Base-by-base conservation (phyloP, 2,888 invertebrate genomes). In the Caenorhabditis sinica region DNA sequence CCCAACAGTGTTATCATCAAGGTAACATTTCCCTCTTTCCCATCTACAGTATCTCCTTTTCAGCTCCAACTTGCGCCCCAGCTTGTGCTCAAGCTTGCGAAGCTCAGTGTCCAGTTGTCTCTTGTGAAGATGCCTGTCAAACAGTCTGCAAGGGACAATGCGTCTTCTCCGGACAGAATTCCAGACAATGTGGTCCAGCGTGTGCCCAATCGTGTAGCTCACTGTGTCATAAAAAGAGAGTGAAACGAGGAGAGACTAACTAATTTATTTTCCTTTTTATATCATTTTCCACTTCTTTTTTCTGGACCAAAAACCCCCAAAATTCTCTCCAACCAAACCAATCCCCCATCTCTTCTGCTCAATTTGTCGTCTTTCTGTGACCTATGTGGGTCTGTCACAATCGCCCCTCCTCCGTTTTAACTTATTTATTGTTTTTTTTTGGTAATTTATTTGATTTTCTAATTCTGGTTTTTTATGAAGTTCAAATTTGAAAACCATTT, bases 81-180 rank as follows among this genome's bases (percentile, higher is more conserved):
- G 81, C 82, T 9, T 88, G 88, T 84, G 86, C 86, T 11, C 72
- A 82, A 60, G 76, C 84, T 0, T 88, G 88, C 40, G 88, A 88
- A 49, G 58, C 83, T 13, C 86, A 86, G 53, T 88, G 88, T 69
- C 88, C 88, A n/a, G 76, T 75, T 2, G 87, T 87, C 45, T 82
- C 82, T 49, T 88, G 88, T 69, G 86, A 88, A 60, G 85, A 80
- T 43, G 88, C 88, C 3, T 88, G 88, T 65, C 76, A 88, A 63
- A 86, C 85, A 45, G 88, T 88, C 36, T 88, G 88, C 80, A 82
- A 86, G 69, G 87, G 87, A 51, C 88, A 88, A 66, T 88, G 88
- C 69, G 86, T 85, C 8, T 88, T 88, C 74, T 81, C 83, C 49
- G 88, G 88, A 17, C 87, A 86, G 63, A 84, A 85, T 25, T 80